These are phyloP conservation scores for Netelia melanura DNA, from an alignment of 2,888 invertebrate genomes.

Conservation along the genomic window DNA sequence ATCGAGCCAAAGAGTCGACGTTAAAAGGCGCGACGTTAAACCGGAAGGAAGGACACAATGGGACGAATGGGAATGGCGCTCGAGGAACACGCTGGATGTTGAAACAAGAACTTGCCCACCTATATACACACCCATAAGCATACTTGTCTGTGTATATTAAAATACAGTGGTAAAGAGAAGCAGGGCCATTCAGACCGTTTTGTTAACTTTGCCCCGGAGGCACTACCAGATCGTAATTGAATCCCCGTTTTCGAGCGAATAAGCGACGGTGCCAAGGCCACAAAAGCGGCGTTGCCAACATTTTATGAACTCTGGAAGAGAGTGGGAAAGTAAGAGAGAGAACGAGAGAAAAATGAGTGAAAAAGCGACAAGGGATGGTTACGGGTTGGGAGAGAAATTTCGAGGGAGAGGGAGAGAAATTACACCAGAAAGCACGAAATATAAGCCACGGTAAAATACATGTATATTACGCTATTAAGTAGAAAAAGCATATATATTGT, in stretches of 20 bases:
- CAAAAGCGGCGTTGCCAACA: constrained; percentile 75
- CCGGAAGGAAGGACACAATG: constrained; percentile 54
- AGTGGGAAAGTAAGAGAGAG: constrained; percentile 52
- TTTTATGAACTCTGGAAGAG: constrained; percentile 61
- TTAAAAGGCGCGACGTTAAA: constrained; percentile 47
- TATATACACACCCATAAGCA: neutral
- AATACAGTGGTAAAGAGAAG: constrained; percentile 28
- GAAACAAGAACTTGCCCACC: constrained; percentile 7
- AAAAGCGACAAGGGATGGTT: no score
- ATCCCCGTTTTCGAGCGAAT: constrained; percentile 77
- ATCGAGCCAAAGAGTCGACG: constrained; percentile 14
- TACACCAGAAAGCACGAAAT: neutral
- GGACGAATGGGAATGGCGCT: constrained; percentile 1
- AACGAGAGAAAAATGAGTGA: neutral
- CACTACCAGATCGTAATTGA: constrained; percentile 77
- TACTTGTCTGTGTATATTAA: constrained; percentile 7
- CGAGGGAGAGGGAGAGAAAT: no score
- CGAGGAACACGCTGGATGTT: neutral
- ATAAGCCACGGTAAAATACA: neutral
- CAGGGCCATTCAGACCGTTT: constrained; percentile 56
- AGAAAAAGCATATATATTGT: neutral
- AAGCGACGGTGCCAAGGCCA: constrained; percentile 72
- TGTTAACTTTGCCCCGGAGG: constrained; percentile 69
- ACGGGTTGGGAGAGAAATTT: no score
- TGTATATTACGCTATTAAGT: neutral